Evolutionary conservation across 1,140 invertebrate species (phyloP).

Genomic region (Tetraneura akinire): DNA sequence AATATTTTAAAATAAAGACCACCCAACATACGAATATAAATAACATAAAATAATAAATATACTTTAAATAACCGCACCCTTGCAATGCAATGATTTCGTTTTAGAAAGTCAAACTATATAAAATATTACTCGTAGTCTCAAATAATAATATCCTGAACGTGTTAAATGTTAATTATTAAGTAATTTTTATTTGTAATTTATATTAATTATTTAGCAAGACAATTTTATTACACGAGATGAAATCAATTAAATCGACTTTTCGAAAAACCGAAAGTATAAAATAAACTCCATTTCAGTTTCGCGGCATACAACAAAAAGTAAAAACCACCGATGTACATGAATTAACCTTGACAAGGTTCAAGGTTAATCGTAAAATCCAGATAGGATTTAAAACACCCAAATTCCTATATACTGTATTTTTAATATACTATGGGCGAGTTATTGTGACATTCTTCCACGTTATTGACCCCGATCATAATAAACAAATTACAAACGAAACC

Average conservation of each 20-base stretch:
- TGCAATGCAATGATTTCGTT: not conserved
- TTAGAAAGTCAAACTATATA: not conserved
- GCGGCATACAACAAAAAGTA: not conserved
- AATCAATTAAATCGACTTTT: not conserved
- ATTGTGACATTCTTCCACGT: slow-evolving; percentile 47
- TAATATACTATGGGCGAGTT: slow-evolving; percentile 10
- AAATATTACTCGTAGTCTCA: not conserved
- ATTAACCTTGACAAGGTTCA: slow-evolving; percentile 42
- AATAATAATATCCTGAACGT: not conserved
- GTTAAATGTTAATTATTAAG: no score
- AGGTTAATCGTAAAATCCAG: not conserved
- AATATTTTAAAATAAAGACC: slow-evolving; percentile 17
- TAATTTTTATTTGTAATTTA: no score
- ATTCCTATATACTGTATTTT: not conserved
- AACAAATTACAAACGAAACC: not conserved
- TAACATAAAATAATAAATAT: not conserved
- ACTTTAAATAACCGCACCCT: not conserved
- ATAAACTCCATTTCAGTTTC: not conserved
- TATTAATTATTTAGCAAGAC: no score
- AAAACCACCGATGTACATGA: not conserved
- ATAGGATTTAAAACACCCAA: slow-evolving; percentile 27
- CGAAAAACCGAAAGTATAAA: not conserved
- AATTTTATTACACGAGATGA: not conserved
- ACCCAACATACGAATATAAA: slow-evolving; percentile 4
- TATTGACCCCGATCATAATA: slow-evolving; percentile 44